These are phyloP conservation scores for Phymanthus crucifer DNA, from an alignment of 92 coral and sea anemone genomes.

Conservation along the genomic window DNA sequence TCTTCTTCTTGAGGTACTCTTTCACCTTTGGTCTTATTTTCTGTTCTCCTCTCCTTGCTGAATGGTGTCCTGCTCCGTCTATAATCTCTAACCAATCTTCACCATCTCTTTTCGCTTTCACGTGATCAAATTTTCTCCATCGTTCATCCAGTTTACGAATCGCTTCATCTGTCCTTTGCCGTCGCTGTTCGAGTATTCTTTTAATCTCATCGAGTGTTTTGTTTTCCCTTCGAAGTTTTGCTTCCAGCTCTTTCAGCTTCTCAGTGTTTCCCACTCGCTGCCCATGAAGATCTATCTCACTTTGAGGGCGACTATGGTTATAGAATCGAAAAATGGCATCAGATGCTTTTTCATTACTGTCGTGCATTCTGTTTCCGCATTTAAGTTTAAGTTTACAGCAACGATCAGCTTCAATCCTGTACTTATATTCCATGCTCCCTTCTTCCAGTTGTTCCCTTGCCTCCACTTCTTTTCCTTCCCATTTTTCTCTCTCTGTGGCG, in stretches of 20 bases:
- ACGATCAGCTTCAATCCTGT: neutral
- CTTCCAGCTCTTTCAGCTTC: conserved; percentile 2
- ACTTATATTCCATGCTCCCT: too few relatives aligned
- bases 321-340: conserved; percentile 41
- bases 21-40: conserved; percentile 64
- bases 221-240: conserved; percentile 15
- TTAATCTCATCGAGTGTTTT: conserved; percentile 21
- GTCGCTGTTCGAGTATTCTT: conserved; percentile 20
- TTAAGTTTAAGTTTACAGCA: conserved; percentile 36
- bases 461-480: conserved; percentile 43
- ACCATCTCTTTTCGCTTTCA: conserved; percentile 13
- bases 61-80: conserved; percentile 71
- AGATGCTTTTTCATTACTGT: conserved; percentile 45
- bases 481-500: conserved; percentile 27
- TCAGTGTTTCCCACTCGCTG: conserved; percentile 47
- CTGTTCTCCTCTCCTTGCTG: conserved; percentile 30
- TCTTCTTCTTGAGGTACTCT: conserved; percentile 24
- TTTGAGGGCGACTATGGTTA: conserved; percentile 39
- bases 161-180: conserved; percentile 55
- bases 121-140: conserved; percentile 21
- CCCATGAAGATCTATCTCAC: conserved; percentile 66
- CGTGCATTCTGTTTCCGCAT: conserved; percentile 37
- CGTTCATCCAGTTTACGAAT: conserved; percentile 46
- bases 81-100: conserved; percentile 68
- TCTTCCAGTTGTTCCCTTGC: neutral